Base-by-base conservation (phyloP, 2,797 vertebrate species). In the Lacerta viridis region DNA sequence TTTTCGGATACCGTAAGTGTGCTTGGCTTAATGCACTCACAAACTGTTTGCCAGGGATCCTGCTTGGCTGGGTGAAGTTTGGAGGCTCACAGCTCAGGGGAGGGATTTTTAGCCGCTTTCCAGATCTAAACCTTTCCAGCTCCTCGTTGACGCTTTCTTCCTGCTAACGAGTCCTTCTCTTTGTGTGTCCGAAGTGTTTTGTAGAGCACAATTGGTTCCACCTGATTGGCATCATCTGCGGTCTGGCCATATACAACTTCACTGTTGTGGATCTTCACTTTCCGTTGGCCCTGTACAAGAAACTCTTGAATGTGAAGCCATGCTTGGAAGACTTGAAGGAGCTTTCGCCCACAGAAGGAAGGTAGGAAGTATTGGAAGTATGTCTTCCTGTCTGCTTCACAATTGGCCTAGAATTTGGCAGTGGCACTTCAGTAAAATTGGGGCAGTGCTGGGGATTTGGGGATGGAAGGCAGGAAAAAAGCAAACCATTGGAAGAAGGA, bases 171-270 rank as follows among this genome's bases (percentile, higher is more conserved):
- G 64, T 86, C 89, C 92, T 93, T 80, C 87, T 77, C 92, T 69
- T 2, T 90, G 61, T 93, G 90, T 20, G 87, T 92, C 85, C 93
- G n/a, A 96, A 99, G 99, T 99, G 99, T 97, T 99, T 99, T 96
- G 98, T 99, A 90, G 99, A 99, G 92, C 98, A 98, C 96, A 99
- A 99, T 96, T 99, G 99, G 99, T 99, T 99, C 95, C 98, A 99
- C 90, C 94, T 99, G 95, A 99, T 99, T 20, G 99, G 99, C 91
- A 98, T 99, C 92, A 97, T 99, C 94, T 99, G 99, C 7, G 99
- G 99, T 87, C 96, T 99, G 92, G 99, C 99, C 83, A 99, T 99
- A 96, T 99, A 99, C 94, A 99, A 99, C 97, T 98, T 98, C 93
- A 99, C 98, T 0, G 98, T 99, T 93, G 98, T 99, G 80, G 99